Evolutionary conservation across 2,113 vertebrate species (phyloP).

Genomic region (Indicator indicator): DNA sequence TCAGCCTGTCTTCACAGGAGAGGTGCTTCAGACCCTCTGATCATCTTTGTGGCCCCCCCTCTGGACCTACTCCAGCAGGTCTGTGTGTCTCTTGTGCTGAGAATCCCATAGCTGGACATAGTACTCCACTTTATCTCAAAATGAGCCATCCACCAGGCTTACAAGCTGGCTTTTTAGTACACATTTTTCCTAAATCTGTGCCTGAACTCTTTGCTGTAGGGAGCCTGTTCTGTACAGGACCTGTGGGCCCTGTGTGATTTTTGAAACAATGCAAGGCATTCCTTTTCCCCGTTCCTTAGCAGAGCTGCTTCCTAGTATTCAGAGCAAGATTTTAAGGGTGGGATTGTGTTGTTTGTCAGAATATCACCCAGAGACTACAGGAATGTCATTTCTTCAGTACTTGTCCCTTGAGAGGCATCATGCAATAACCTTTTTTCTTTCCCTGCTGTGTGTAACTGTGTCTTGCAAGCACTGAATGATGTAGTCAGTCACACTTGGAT

Average conservation of each 20-base stretch:
- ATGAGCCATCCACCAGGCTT: neutral
- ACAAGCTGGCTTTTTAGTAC: too few species aligned
- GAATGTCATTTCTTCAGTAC: neutral
- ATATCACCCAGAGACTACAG: neutral
- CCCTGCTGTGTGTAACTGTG: neutral
- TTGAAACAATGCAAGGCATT: neutral
- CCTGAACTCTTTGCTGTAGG: neutral
- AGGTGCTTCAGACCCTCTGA: too few species aligned
- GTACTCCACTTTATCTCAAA: neutral
- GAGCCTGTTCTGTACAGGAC: neutral
- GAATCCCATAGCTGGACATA: too few species aligned
- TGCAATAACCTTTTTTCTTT: neutral
- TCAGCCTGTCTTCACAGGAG: too few species aligned
- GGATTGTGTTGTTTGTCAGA: neutral
- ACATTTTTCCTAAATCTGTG: neutral
- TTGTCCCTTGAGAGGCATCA: neutral
- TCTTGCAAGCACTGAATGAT: neutral
- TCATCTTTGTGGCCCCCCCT: too few species aligned
- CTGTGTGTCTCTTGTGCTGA: too few species aligned
- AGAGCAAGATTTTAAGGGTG: neutral
- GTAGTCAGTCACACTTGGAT: neutral
- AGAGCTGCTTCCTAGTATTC: slow-evolving; percentile 3
- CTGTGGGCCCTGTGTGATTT: neutral
- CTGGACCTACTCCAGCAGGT: too few species aligned
- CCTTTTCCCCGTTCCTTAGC: neutral